Evolutionary conservation across 1,140 invertebrate species (phyloP), one percentile per base, ranked within the genome.

Genomic region (Drosophila miranda): DNA sequence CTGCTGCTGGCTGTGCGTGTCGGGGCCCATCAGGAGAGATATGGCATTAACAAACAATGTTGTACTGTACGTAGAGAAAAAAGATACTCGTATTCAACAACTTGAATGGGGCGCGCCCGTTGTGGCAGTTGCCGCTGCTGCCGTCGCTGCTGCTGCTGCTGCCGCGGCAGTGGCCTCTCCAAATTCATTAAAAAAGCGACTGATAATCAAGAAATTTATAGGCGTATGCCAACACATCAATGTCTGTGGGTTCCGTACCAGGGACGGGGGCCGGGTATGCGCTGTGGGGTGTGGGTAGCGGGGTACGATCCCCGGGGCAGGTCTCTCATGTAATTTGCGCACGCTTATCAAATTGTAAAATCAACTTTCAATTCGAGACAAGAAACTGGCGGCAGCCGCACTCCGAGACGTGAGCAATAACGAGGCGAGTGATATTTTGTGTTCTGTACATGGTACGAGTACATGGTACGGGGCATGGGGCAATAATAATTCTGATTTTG

Each of bases 331-430:
- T 84, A 86, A 84, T 84, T 84, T 86, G 81, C 81, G 69, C 73
- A 80, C 63, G 82, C 81, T 84, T 84, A 84, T 84, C 81, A 84
- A 81, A 84, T 71, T 87, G 81, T 81, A 81, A 84, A 84, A 84
- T 84, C 81, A 75, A 84, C 81, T 86, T 81, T 84, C 82, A 86
- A 70, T 81, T 78, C 82, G 55, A 55, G 52, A 61, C 75, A 63
- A 59, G 56, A 76, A 74, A 51, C 58, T 54, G 46, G 55, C 51
- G 56, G 60, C 69, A 72, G 72, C 61, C 34, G 34, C 34, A 34
- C 30, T 9, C 42, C 61, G 56, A 84, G 83, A 84, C 80, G 76
- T 80, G 81, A 76, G 80, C 68, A 86, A 86, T 80, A 77, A 80
- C 77, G 57, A 70, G 58, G 58, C 78, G 69, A 86, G 73, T 84